Percentiles rank a stretch among this genome's conserved stretches.
Evolutionary conservation across 2,888 invertebrate species (phyloP).

Genomic region (Troides helena): DNA sequence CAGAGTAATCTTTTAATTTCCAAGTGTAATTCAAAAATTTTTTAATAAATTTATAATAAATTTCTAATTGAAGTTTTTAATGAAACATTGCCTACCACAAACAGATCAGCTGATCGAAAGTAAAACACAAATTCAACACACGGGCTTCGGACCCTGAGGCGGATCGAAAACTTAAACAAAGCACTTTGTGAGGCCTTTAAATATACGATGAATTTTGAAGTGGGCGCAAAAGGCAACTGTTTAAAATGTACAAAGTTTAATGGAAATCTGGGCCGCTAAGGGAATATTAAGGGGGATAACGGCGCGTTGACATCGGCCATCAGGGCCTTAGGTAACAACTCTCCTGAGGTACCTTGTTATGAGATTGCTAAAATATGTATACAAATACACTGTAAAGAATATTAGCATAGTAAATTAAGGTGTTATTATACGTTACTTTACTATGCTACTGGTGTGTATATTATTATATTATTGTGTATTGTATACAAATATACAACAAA

Average conservation of each 20-base stretch:
- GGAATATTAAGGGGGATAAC: slow-evolving; percentile 65
- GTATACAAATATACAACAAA: no score
- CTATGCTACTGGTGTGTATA: no score
- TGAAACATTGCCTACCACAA: slow-evolving; percentile 12
- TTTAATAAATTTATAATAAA: background rate
- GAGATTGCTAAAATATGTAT: background rate
- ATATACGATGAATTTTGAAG: slow-evolving; percentile 72
- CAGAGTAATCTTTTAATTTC: no score
- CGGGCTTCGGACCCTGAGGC: slow-evolving; percentile 44
- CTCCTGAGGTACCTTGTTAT: background rate
- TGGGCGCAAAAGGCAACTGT: slow-evolving; percentile 64
- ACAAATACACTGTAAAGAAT: background rate
- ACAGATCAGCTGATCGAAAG: slow-evolving; percentile 32
- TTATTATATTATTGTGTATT: no score
- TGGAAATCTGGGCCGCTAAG: slow-evolving; percentile 62
- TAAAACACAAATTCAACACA: slow-evolving; percentile 43
- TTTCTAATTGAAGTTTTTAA: slow-evolving; percentile 8
- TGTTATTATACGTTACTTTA: no score
- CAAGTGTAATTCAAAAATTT: no score
- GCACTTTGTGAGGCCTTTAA: slow-evolving; percentile 65
- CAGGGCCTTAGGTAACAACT: slow-evolving; percentile 33
- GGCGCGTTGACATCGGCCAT: slow-evolving; percentile 40
- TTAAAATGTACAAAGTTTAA: slow-evolving; percentile 74
- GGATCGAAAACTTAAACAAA: slow-evolving; percentile 67
- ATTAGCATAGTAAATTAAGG: no score